These are phyloP conservation scores for Alviniconcha strummeri DNA, from an alignment of 2,888 invertebrate species.

Conservation along the genomic window DNA sequence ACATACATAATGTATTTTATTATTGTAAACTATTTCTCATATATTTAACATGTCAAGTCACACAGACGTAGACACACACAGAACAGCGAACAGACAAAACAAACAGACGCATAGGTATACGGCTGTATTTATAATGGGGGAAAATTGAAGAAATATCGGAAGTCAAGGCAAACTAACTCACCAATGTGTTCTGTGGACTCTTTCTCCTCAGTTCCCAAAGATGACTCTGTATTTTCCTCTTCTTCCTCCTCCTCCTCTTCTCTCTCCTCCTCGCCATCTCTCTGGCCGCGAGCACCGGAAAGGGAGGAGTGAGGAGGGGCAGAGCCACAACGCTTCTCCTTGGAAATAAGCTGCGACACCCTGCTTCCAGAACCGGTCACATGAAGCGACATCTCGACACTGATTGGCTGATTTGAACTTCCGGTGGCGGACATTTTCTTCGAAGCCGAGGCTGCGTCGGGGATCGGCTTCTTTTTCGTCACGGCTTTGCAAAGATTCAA, in stretches of 20 bases:
- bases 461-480: not conserved
- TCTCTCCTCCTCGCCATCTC: not conserved
- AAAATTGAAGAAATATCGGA: no score
- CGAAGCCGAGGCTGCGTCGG: not conserved
- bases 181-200: constrained; percentile 19
- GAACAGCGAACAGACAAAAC: no score
- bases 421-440: not conserved
- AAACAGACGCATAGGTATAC: no score
- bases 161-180: not conserved
- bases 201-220: constrained; percentile 8
- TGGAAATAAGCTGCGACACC: constrained; percentile 5
- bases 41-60: no score
- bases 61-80: no score
- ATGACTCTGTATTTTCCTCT: not conserved
- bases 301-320: constrained; percentile 32
- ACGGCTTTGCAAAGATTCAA: constrained; percentile 8
- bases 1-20: no score
- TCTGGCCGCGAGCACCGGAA: not conserved
- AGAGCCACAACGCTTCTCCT: constrained; percentile 36
- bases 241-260: constrained; percentile 29
- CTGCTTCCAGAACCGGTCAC: not conserved
- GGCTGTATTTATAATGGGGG: no score
- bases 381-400: not conserved
- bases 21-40: no score
- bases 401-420: no score